These are phyloP conservation scores for Odocoileus hemionus DNA, from an alignment of 2,113 vertebrate species.

Conservation along the genomic window DNA sequence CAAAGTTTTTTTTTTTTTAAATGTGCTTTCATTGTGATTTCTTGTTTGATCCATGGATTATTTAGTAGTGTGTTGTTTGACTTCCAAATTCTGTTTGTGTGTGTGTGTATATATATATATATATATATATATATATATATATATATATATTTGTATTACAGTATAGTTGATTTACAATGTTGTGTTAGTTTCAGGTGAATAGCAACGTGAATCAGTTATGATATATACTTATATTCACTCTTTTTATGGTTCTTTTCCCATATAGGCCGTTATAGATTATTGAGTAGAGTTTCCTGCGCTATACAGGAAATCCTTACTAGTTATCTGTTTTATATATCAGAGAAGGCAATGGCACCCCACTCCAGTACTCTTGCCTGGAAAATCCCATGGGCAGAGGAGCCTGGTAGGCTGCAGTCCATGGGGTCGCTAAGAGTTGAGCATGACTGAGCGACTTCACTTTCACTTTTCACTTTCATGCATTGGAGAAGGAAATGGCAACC, in stretches of 20 bases:
- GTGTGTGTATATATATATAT: background rate
- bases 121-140: fast-evolving
- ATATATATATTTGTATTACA: too few relatives aligned
- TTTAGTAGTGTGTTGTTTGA: background rate
- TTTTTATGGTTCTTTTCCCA: background rate
- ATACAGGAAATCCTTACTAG: background rate
- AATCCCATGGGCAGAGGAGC: too few relatives aligned
- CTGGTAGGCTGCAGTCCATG: too few relatives aligned
- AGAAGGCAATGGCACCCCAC: too few relatives aligned
- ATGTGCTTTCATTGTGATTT: background rate
- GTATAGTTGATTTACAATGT: too few relatives aligned
- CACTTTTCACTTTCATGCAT: too few relatives aligned
- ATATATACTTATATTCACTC: background rate
- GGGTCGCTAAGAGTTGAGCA: too few relatives aligned
- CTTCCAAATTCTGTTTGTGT: background rate
- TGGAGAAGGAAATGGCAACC: too few relatives aligned
- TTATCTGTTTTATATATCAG: background rate
- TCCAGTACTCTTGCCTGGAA: too few relatives aligned
- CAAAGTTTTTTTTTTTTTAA: background rate
- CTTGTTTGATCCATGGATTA: background rate
- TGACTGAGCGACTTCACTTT: too few relatives aligned
- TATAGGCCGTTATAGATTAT: background rate
- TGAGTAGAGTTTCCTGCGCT: background rate
- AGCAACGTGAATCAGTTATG: too few relatives aligned
- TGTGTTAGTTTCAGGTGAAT: too few relatives aligned